Conservation (phyloP, 1,140 invertebrate species). For the Hyphantria cunea region DNA sequence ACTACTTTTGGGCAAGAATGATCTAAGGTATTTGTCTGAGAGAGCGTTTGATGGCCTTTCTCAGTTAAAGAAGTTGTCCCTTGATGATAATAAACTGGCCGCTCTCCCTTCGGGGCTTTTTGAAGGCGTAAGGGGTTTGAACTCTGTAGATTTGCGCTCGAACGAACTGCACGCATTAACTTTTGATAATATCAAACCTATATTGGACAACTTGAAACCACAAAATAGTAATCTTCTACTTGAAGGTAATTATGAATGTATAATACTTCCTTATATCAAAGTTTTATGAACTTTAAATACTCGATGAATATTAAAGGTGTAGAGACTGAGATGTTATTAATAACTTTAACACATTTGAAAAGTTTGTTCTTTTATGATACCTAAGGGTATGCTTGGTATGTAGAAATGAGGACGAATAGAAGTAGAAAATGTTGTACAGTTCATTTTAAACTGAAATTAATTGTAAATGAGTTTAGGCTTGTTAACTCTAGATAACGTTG, state of each 20-base stretch:
- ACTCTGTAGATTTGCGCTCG: constrained; percentile 87
- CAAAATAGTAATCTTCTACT: constrained; percentile 87
- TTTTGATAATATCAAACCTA: constrained; percentile 86
- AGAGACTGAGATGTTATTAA: constrained; percentile 48
- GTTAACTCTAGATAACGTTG: constrained; percentile 8
- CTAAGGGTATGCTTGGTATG: constrained; percentile 42
- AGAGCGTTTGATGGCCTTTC: constrained; percentile 87
- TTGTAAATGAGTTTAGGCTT: constrained; percentile 28
- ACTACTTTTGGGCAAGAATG: constrained; percentile 88
- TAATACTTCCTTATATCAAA: constrained; percentile 48
- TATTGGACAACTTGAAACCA: constrained; percentile 89
- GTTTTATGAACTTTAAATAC: constrained; percentile 55
- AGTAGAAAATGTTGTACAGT: constrained; percentile 39
- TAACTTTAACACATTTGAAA: constrained; percentile 49
- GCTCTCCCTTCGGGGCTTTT: constrained; percentile 85
- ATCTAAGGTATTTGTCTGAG: constrained; percentile 84
- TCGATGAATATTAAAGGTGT: constrained; percentile 61
- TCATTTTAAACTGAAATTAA: constrained; percentile 31
- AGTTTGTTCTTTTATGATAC: constrained; percentile 59
- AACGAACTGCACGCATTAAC: constrained; percentile 89
- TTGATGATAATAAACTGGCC: constrained; percentile 88
- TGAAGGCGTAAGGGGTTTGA: constrained; percentile 84
- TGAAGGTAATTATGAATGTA: constrained; percentile 86
- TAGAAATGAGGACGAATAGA: constrained; percentile 15
- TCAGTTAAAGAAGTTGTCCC: constrained; percentile 84